These are phyloP conservation scores for Yponomeuta plumbellus DNA, from an alignment of 2,888 invertebrate species.

Conservation along the genomic window DNA sequence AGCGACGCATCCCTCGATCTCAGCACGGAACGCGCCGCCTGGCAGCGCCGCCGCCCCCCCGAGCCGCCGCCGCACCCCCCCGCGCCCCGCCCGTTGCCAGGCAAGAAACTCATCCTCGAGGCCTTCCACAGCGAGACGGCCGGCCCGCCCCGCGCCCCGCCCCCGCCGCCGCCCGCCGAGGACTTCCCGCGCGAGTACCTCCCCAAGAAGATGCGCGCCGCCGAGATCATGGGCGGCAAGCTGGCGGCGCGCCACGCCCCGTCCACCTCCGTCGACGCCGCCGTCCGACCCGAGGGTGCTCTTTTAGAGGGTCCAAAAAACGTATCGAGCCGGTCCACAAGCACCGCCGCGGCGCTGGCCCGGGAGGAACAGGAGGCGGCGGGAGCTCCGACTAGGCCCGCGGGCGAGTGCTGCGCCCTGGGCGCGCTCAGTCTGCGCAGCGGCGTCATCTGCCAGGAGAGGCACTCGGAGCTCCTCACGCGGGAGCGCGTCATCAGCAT, in stretches of 20 bases:
- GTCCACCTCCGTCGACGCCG: slow-evolving; percentile 28
- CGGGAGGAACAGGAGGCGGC: slow-evolving; percentile 72
- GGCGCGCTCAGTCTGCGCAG: slow-evolving; percentile 63
- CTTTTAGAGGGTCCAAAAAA: slow-evolving; percentile 77
- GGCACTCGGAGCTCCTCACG: slow-evolving; percentile 74
- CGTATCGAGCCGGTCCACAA: slow-evolving; percentile 75
- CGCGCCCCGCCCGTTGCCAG: slow-evolving; percentile 56
- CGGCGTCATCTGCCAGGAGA: slow-evolving; percentile 67
- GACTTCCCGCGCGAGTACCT: slow-evolving; percentile 60
- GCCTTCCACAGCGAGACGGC: slow-evolving; percentile 64
- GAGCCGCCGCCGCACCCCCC: slow-evolving; percentile 47
- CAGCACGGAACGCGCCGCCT: slow-evolving; percentile 57
- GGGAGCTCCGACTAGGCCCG: slow-evolving; percentile 68
- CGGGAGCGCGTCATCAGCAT: slow-evolving; percentile 84
- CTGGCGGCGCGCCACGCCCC: slow-evolving; percentile 45
- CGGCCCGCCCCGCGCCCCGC: slow-evolving; percentile 32
- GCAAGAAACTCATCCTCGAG: slow-evolving; percentile 69
- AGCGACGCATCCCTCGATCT: slow-evolving; percentile 66
- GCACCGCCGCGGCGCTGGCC: slow-evolving; percentile 77
- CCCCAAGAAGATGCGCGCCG: slow-evolving; percentile 72
- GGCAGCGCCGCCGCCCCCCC: slow-evolving; percentile 60
- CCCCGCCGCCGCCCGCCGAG: slow-evolving; percentile 27
- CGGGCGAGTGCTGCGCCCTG: slow-evolving; percentile 67
- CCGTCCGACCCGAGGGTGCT: slow-evolving; percentile 51
- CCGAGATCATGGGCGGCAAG: slow-evolving; percentile 68